Conservation (phyloP, 2,888 invertebrate genomes). For the Drosophila merina region DNA sequence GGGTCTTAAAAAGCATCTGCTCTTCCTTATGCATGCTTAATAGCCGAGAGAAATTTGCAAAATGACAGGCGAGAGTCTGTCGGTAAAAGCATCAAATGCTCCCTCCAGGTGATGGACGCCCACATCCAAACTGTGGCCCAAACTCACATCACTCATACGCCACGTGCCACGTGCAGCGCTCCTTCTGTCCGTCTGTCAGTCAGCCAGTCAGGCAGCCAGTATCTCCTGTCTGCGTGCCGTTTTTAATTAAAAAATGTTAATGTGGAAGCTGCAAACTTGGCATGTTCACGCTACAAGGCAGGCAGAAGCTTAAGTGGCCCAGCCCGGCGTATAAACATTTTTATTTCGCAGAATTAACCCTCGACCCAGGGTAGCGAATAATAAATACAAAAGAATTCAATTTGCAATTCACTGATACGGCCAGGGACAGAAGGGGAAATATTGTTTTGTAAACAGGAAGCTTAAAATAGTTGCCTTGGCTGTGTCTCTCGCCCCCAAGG, state of each 20-base stretch:
- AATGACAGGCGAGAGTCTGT: constrained; percentile 4
- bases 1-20: constrained; percentile 46
- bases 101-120: constrained; percentile 9
- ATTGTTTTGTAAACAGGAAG: background rate
- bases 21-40: constrained; percentile 50
- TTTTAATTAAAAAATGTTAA: constrained; percentile 78
- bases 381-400: background rate
- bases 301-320: constrained; percentile 18
- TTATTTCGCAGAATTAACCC: constrained; percentile 8
- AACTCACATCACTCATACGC: constrained; percentile 68
- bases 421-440: background rate
- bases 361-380: background rate
- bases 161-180: constrained; percentile 54
- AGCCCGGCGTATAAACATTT: background rate
- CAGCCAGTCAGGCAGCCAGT: background rate
- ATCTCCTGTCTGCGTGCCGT: constrained; percentile 25
- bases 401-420: background rate
- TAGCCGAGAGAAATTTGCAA: constrained; percentile 28
- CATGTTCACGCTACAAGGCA: too few species aligned
- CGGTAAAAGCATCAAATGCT: constrained; percentile 16
- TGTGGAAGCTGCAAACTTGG: constrained; percentile 36
- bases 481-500: too few species aligned
- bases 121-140: constrained; percentile 19
- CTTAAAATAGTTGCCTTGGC: background rate
- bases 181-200: constrained; percentile 10